phyloP scores from a whole-genome alignment of 2,888 invertebrate species.

The Galerucella pusilla region DNA sequence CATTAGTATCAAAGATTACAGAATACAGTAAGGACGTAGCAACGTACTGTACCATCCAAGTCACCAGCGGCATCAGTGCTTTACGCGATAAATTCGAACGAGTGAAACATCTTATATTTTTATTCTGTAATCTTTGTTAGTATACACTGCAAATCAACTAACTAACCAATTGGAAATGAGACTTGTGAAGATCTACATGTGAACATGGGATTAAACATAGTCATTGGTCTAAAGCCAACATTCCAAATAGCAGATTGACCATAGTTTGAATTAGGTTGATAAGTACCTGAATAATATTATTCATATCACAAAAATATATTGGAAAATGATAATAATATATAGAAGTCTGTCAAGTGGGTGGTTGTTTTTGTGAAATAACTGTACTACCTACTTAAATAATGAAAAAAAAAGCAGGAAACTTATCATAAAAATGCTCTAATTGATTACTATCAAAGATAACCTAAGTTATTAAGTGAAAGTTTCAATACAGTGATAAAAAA shows the following conservation, averaged over 20 bases:
- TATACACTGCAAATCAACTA: slow-evolving; percentile 7
- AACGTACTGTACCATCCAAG: too few species aligned
- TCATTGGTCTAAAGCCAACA: not conserved
- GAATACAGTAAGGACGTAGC: too few species aligned
- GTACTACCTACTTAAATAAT: too few species aligned
- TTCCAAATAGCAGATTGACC: not conserved
- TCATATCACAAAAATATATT: not conserved
- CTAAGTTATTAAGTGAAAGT: not conserved
- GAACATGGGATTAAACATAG: not conserved
- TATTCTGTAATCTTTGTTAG: too few species aligned
- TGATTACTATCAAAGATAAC: not conserved
- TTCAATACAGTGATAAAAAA: not conserved
- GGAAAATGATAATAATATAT: too few species aligned
- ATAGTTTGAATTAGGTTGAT: not conserved
- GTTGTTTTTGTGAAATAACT: too few species aligned
- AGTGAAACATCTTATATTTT: too few species aligned
- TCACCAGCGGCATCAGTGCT: too few species aligned
- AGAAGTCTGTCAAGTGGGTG: too few species aligned
- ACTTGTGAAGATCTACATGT: not conserved
- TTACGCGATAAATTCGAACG: too few species aligned
- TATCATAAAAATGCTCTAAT: not conserved
- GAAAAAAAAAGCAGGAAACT: too few species aligned
- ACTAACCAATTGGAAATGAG: slow-evolving; percentile 3
- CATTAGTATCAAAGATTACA: too few species aligned
- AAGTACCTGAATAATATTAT: not conserved